Conservation (phyloP, 1,140 invertebrate genomes). For the Drosophila neocordata region DNA sequence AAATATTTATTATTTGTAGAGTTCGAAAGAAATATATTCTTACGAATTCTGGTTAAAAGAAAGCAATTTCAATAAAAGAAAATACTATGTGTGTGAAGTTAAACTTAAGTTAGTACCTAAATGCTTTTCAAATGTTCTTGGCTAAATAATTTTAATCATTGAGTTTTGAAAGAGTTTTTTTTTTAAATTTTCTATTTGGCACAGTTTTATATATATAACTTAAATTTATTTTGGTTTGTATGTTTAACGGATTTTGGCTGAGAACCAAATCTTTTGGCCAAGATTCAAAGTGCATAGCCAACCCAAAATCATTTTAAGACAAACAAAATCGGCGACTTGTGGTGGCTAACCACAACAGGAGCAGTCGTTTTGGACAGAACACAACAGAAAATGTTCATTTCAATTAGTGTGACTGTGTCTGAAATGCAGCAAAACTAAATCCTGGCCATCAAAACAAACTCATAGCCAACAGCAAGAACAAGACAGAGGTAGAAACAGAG, state of each 20-base stretch:
- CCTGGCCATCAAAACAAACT: constrained; percentile 59
- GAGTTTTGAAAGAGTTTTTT: no score
- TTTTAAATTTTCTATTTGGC: no score
- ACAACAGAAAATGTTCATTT: constrained; percentile 69
- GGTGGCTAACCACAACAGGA: background rate
- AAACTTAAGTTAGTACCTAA: no score
- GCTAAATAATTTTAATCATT: no score
- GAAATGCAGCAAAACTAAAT: constrained; percentile 60
- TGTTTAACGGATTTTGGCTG: background rate
- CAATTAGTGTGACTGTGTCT: constrained; percentile 54
- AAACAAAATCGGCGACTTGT: background rate
- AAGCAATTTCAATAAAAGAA: no score
- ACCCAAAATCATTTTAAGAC: background rate
- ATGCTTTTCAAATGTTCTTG: no score
- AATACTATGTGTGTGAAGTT: no score
- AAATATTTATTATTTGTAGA: no score
- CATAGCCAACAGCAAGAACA: background rate
- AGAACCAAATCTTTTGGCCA: background rate
- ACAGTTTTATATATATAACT: background rate
- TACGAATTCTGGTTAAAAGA: no score
- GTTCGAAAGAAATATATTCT: no score
- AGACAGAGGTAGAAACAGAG: background rate
- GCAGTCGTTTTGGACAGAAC: background rate
- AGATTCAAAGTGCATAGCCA: background rate
- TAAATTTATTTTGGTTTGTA: background rate